Evolutionary conservation across 2,888 invertebrate species (phyloP).

Genomic region (Caenorhabditis sp.): DNA sequence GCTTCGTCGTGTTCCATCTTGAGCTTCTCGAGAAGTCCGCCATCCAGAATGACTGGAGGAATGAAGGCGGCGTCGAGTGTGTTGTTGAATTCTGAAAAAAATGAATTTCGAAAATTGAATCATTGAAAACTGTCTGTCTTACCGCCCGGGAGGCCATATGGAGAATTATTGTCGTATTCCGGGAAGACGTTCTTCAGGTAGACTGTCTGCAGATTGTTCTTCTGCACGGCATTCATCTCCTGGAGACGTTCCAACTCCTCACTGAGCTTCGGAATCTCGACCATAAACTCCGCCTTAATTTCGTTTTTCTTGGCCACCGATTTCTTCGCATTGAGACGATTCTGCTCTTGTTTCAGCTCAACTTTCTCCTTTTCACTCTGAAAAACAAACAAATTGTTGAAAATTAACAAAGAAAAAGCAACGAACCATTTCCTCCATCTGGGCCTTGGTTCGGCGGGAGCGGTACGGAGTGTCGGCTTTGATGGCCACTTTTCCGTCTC

Average conservation of each 20-base stretch:
- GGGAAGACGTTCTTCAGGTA: background rate
- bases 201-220: background rate
- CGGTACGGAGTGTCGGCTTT: conserved; percentile 1
- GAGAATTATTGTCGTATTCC: conserved; percentile 9
- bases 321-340: conserved; percentile 24
- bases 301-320: conserved; percentile 5
- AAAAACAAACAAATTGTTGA: conserved; percentile 2
- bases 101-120: background rate
- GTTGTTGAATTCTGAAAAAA: background rate
- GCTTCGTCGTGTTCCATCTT: background rate
- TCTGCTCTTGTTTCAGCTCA: conserved; percentile 17
- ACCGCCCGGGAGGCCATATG: conserved; percentile 1
- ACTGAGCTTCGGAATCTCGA: background rate
- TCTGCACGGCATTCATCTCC: background rate
- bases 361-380: conserved; percentile 2
- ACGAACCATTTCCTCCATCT: conserved; percentile 25
- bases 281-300: conserved; percentile 1
- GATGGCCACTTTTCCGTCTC: conserved; percentile 9
- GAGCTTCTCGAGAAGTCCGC: background rate
- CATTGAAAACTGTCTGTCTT: background rate
- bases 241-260: background rate
- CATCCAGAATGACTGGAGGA: background rate
- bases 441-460: conserved; percentile 22
- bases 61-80: background rate
- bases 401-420: background rate